Percentiles rank a stretch among this genome's conserved stretches.
These are phyloP conservation scores for Nudaria mundana DNA, from an alignment of 2,888 invertebrate genomes.

Conservation along the genomic window DNA sequence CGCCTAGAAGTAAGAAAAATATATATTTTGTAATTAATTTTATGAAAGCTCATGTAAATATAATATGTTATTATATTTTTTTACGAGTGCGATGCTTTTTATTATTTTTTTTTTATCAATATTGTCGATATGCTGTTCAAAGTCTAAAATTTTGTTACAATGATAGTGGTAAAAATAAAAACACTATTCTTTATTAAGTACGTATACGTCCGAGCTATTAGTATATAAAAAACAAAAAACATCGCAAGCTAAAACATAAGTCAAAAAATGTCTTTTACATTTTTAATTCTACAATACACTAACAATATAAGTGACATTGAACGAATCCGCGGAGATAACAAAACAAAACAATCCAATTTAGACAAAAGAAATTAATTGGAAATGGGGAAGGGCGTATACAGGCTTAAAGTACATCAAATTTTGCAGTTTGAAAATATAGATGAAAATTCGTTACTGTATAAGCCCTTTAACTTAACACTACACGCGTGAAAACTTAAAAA, in stretches of 20 bases:
- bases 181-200: too few species aligned
- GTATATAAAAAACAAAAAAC: slow-evolving; percentile 3
- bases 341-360: slow-evolving; percentile 52
- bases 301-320: slow-evolving; percentile 44
- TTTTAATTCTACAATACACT: slow-evolving; percentile 47
- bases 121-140: not conserved
- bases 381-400: slow-evolving; percentile 19
- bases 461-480: slow-evolving; percentile 45
- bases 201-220: too few species aligned
- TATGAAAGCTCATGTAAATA: slow-evolving; percentile 76
- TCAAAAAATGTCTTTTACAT: slow-evolving; percentile 77
- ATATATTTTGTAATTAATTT: slow-evolving; percentile 66
- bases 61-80: slow-evolving; percentile 10
- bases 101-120: not conserved
- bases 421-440: slow-evolving; percentile 8
- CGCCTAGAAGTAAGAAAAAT: slow-evolving; percentile 77
- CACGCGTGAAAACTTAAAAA: slow-evolving; percentile 60
- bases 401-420: not conserved
- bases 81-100: slow-evolving; percentile 16
- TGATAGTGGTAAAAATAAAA: not conserved
- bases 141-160: not conserved
- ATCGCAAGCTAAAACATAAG: slow-evolving; percentile 25
- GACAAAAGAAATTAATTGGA: slow-evolving; percentile 32
- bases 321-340: slow-evolving; percentile 44
- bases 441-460: slow-evolving; percentile 27